phyloP scores from a whole-genome alignment of 2,888 invertebrate genomes.

The Lumbricus terrestris region DNA sequence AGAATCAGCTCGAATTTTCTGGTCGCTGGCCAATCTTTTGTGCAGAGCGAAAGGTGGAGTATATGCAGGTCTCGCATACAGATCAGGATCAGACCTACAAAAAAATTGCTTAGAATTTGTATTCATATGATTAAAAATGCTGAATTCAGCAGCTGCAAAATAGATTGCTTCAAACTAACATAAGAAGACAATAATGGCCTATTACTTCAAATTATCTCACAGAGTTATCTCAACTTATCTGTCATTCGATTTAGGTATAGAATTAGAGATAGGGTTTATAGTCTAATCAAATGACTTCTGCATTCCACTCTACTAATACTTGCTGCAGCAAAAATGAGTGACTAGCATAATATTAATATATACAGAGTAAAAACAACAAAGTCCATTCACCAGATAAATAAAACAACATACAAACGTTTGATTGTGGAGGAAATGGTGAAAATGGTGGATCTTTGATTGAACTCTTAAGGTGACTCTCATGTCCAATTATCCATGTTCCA shows the following conservation, averaged over 20 bases:
- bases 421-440: background rate
- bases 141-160: background rate
- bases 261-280: too few relatives aligned
- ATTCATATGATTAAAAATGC: background rate
- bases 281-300: too few relatives aligned
- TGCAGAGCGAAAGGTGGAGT: background rate
- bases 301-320: too few relatives aligned
- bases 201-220: too few relatives aligned
- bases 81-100: background rate
- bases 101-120: background rate
- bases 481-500: too few relatives aligned
- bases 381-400: too few relatives aligned
- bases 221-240: too few relatives aligned
- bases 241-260: too few relatives aligned
- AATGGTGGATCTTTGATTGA: background rate
- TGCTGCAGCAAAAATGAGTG: too few relatives aligned
- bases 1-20: background rate
- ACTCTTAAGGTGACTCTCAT: background rate
- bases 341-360: too few relatives aligned
- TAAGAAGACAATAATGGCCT: background rate
- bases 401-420: background rate
- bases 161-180: background rate
- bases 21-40: background rate
- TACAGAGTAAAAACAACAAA: too few relatives aligned
- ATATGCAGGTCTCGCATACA: background rate